Evolutionary conservation across 1,140 invertebrate species (phyloP), one percentile per base, ranked within the genome.

Genomic region (Propsilocerus akamusi): DNA sequence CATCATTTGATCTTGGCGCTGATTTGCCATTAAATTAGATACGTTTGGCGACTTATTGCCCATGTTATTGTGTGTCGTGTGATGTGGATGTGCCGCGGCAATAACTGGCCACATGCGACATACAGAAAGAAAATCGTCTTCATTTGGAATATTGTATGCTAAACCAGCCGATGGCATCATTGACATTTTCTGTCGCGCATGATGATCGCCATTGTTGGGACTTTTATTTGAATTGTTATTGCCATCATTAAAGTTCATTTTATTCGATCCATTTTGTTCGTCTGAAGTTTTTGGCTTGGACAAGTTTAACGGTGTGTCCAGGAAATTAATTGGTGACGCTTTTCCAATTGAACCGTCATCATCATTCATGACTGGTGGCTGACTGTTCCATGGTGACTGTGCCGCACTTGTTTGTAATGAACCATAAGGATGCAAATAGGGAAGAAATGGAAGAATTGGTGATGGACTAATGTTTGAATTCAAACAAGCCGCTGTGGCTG

Each of bases 41-140:
- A n/a, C n/a, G n/a, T 41, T 41, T n/a, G 17, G 22, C 28, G 10
- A 3, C 28, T 6, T 11, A n/a, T 30, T 3, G 28, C 28, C 10
- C 28, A 8, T n/a, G n/a, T 30, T n/a, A 30, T 30, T 30, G 10
- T n/a, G 5, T 17, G 17, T 14, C 11, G 24, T 30, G 23, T 49
- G 14, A 20, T 49, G 48, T 22, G 28, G 20, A 48, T 25, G 14
- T 6, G 47, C 12, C 22, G 48, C 26, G 17, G 25, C 22, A n/a
- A 26, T 23, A 6, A 25, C 48, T 6, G 48, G 41, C 50, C 41
- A 51, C 28, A 28, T n/a, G 5, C 25, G 12, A 47, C 37, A 37
- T 1, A 22, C 23, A 12, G 49, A 12, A 23, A 52, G 20, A 17
- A 52, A 26, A 37, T 52, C 47, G 10, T 52, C 51, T 14, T 52